Evolutionary conservation across 2,113 vertebrate species (phyloP), one percentile per base, ranked within the genome.

Genomic region (Deroptyus accipitrinus): DNA sequence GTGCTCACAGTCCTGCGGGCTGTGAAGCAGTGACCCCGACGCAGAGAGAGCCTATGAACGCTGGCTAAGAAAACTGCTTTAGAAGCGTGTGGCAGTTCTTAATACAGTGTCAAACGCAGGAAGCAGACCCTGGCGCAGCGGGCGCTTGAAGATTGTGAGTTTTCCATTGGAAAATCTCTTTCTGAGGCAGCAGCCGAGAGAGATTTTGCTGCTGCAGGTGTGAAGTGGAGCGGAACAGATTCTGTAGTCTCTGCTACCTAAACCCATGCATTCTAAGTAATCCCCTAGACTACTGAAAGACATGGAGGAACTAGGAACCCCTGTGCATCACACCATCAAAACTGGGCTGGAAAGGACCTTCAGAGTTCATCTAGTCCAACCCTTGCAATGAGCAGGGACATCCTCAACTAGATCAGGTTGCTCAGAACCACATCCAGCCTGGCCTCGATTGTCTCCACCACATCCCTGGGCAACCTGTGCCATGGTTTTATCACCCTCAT

Each of bases 201-300:
- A 88, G 35, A 33, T 79, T 90, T 83, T 88, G 46, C 70, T 92
- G 52, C 42, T 94, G 23, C 46, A 54, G 51, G 51, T 55, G 79
- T 76, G 70, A 93, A 92, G 66, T 17, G 25, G 67, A 94, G 63
- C 67, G 76, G 62, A 92, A 83, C 23, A 46, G 67, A 80, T 83
- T 83, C 93, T 63, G 63, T 51, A 70, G 37, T 28, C 33, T 59
- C n/a, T 51, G n/a, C 28, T 59, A 46, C 51, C 85, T 64, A 73
- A 86, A 76, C 17, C 46, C 24, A n/a, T 2, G 24, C 39, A 59
- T 13, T n/a, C 62, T 1, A 6, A 76, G 17, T 20, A 63, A 59
- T 25, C 23, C 69, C n/a, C 41, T 46, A 46, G 55, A 59, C 70
- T n/a, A 15, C 1, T 20, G 64, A 78, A 87, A 92, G 74, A 2